Conservation (phyloP, 2,888 invertebrate species). For the Acronicta aceris region DNA sequence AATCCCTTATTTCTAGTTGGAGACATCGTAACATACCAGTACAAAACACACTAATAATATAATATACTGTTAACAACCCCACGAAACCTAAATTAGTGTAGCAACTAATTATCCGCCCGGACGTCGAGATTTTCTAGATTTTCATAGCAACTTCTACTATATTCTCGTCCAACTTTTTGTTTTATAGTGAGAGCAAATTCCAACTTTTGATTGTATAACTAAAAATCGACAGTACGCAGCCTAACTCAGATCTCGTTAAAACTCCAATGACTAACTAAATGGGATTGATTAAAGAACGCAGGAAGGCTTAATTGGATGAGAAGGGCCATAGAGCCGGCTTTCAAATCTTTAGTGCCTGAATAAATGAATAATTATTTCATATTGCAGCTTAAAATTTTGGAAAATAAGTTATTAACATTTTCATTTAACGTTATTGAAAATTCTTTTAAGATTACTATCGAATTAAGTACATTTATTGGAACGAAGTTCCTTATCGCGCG, state of each 20-base stretch:
- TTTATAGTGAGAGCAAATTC: constrained; percentile 38
- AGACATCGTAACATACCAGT: not conserved
- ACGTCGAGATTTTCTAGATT: constrained; percentile 27
- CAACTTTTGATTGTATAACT: constrained; percentile 50
- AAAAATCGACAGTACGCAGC: constrained; percentile 39
- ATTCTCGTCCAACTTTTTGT: constrained; percentile 43
- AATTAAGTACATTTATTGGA: no score
- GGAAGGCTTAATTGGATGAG: constrained; percentile 60
- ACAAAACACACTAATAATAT: constrained; percentile 15
- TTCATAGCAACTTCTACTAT: constrained; percentile 40
- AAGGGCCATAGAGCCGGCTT: constrained; percentile 37
- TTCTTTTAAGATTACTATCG: no score
- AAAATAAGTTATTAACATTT: not conserved
- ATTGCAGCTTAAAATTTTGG: not conserved
- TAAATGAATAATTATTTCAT: constrained; percentile 53
- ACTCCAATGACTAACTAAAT: constrained; percentile 57
- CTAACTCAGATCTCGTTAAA: constrained; percentile 54
- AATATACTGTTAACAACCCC: constrained; percentile 40
- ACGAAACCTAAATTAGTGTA: constrained; percentile 29
- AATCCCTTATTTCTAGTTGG: no score
- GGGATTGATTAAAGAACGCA: constrained; percentile 59
- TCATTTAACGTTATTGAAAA: not conserved
- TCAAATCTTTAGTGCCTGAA: constrained; percentile 38
- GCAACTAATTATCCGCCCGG: constrained; percentile 37
- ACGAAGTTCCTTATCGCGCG: no score